phyloP scores from a whole-genome alignment of 1,140 invertebrate species.

The Caenorhabditis inopinata region DNA sequence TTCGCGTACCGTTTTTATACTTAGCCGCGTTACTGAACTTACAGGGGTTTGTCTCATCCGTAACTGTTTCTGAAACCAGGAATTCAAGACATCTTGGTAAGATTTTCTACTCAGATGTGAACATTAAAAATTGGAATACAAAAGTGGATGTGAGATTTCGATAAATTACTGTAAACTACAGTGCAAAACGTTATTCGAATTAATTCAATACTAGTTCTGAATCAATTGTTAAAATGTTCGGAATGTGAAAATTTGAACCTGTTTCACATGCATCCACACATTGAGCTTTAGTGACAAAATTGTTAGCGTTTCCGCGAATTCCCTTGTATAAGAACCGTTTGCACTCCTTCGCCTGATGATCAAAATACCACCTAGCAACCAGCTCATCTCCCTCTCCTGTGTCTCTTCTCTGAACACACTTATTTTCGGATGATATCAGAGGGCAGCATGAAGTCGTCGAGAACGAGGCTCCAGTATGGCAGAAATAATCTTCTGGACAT shows the following conservation, averaged over 20 bases:
- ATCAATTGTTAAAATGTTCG: constrained; percentile 19
- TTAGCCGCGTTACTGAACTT: constrained; percentile 42
- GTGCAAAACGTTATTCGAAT: too few relatives aligned
- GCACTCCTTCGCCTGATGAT: constrained; percentile 54
- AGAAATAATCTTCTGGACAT: constrained; percentile 61
- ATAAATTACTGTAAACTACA: too few relatives aligned
- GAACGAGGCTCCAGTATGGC: constrained; percentile 57
- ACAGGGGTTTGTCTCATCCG: constrained; percentile 47
- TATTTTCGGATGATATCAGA: constrained; percentile 41
- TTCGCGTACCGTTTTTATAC: constrained; percentile 30
- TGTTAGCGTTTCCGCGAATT: constrained; percentile 62
- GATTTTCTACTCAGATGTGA: too few relatives aligned
- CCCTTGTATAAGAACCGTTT: constrained; percentile 66
- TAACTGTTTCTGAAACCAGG: background rate
- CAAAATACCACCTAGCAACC: constrained; percentile 65
- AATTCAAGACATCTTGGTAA: too few relatives aligned
- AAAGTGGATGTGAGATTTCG: too few relatives aligned
- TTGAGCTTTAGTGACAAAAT: constrained; percentile 59
- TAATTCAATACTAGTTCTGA: too few relatives aligned
- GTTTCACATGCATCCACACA: constrained; percentile 50
- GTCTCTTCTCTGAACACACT: constrained; percentile 53
- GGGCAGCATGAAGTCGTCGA: constrained; percentile 64
- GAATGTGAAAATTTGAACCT: background rate
- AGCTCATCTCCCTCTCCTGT: constrained; percentile 60
- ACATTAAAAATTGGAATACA: too few relatives aligned